These are phyloP conservation scores for Dicerorhinus sumatrensis DNA, from an alignment of 2,113 vertebrate species.

Conservation along the genomic window DNA sequence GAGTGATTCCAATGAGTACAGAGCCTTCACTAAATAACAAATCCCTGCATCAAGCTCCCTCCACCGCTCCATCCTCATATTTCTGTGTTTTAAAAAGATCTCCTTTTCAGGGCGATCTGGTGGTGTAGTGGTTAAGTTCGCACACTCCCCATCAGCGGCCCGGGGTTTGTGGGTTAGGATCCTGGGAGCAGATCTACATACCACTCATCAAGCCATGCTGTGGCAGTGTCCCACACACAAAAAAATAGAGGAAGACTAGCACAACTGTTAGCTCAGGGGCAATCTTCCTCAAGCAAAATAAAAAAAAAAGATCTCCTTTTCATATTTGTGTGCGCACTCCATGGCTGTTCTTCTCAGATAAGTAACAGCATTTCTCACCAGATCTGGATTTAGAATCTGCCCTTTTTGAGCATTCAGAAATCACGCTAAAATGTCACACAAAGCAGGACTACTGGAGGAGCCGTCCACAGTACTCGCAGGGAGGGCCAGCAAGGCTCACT, in stretches of 20 bases:
- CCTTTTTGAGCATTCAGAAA: constrained; percentile 65
- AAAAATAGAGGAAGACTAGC: too few species aligned
- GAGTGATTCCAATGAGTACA: background rate
- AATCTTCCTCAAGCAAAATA: too few species aligned
- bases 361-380: constrained; percentile 41
- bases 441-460: background rate
- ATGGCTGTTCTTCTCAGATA: constrained; percentile 55
- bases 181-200: too few species aligned
- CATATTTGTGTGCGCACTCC: background rate
- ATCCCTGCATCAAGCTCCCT: background rate
- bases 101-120: too few species aligned
- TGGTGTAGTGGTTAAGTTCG: too few species aligned
- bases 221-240: too few species aligned
- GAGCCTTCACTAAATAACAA: background rate
- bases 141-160: too few species aligned
- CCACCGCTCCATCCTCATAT: background rate
- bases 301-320: constrained; percentile 7
- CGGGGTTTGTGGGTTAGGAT: too few species aligned
- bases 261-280: too few species aligned
- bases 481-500: background rate
- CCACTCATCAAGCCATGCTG: too few species aligned
- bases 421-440: constrained; percentile 66
- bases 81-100: constrained; percentile 16
- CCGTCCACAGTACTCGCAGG: background rate
- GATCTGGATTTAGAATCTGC: constrained; percentile 71